A percentile compares a stretch with the other conserved stretches of the same genome.
Evolutionary conservation across 2,113 vertebrate genomes (phyloP).

Genomic region (Pelvicachromis taeniatus): DNA sequence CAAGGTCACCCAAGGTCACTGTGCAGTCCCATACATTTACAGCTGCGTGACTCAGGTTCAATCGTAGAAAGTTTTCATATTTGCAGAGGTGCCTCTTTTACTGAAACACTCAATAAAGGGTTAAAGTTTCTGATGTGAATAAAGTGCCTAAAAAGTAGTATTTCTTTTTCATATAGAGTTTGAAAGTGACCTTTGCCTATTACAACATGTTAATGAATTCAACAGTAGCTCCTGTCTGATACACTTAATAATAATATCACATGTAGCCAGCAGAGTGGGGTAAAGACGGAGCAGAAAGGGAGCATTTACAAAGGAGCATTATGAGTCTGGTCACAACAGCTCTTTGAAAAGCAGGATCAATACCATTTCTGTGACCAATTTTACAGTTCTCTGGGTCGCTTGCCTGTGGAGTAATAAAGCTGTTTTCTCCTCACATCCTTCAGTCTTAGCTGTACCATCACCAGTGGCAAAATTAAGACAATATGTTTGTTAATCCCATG

Average conservation of each 20-base stretch:
- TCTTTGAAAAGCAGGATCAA: constrained; percentile 60
- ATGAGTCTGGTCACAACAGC: constrained; percentile 58
- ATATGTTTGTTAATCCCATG: constrained; percentile 3
- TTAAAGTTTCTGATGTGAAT: not conserved
- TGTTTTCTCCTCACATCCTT: constrained; percentile 43
- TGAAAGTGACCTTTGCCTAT: not conserved
- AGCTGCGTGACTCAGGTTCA: constrained; percentile 7
- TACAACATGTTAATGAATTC: not conserved
- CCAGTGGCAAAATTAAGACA: not conserved
- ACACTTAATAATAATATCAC: not conserved
- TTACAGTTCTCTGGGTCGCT: constrained; percentile 56
- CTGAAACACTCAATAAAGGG: not conserved
- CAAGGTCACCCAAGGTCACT: constrained; percentile 75
- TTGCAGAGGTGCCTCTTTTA: not conserved
- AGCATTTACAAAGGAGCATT: constrained; percentile 38
- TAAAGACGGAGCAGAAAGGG: not conserved
- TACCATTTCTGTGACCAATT: constrained; percentile 65
- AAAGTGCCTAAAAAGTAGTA: not conserved
- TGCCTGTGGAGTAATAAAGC: constrained; percentile 58
- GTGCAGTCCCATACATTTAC: constrained; percentile 25
- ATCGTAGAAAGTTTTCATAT: constrained; percentile 21
- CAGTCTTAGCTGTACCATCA: constrained; percentile 1
- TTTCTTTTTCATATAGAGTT: not conserved
- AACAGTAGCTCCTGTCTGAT: not conserved
- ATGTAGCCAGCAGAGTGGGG: not conserved